Evolutionary conservation across 2,888 invertebrate genomes (phyloP).

Genomic region (Pherbina coryleti): DNA sequence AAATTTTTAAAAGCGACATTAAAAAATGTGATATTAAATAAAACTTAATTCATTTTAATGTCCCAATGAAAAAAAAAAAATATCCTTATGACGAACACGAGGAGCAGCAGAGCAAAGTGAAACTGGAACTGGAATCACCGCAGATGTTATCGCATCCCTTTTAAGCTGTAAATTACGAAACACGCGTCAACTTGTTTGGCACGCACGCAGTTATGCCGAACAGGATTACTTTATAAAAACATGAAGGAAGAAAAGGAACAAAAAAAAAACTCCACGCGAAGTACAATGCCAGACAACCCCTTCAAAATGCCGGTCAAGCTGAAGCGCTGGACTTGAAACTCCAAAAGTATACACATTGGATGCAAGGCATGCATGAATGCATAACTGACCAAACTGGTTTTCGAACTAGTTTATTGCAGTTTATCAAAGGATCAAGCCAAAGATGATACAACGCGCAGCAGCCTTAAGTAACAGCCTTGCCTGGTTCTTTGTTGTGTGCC

Average conservation of each 20-base stretch:
- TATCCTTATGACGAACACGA: background rate
- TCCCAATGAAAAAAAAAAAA: background rate
- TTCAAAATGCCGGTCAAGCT: background rate
- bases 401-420: no score
- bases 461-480: background rate
- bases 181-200: constrained; percentile 52
- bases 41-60: background rate
- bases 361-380: background rate
- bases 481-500: background rate
- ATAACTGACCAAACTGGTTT: constrained; percentile 22
- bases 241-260: background rate
- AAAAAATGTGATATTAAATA: background rate
- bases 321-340: background rate
- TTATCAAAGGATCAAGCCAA: background rate
- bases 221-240: constrained; percentile 9
- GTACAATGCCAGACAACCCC: background rate
- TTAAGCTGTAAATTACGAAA: constrained; percentile 51
- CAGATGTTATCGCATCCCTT: constrained; percentile 59
- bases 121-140: constrained; percentile 48
- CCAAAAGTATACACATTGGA: background rate
- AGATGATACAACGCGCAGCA: background rate
- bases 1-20: background rate
- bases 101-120: background rate
- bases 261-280: background rate
- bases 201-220: constrained; percentile 43